These are phyloP conservation scores for Penelope pileata DNA, from an alignment of 2,113 vertebrate species.

Conservation along the genomic window DNA sequence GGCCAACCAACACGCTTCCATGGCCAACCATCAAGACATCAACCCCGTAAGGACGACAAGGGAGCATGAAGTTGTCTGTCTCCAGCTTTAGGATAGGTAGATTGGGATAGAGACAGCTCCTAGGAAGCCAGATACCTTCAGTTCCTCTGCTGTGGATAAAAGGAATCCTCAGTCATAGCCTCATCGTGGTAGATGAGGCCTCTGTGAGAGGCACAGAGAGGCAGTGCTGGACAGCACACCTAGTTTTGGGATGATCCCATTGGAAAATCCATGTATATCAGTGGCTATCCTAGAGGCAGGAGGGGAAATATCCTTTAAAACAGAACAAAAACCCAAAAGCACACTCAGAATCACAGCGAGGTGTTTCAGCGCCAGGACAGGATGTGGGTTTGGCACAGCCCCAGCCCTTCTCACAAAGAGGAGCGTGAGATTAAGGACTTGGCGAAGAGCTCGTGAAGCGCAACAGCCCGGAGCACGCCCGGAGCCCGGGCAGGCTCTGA, in stretches of 20 bases:
- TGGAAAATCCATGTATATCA: not conserved
- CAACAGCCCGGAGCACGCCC: not conserved
- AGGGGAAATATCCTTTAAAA: not conserved
- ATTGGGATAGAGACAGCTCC: not conserved
- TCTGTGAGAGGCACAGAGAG: not conserved
- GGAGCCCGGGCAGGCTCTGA: not conserved
- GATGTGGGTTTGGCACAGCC: not conserved
- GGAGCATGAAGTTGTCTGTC: not conserved
- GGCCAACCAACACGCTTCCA: not conserved
- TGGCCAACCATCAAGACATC: not conserved
- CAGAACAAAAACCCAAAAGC: not conserved
- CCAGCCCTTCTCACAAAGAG: not conserved
- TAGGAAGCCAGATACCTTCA: not conserved
- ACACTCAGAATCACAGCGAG: rapidly evolving
- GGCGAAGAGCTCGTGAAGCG: not conserved
- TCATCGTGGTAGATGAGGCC: not conserved
- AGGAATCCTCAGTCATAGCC: not conserved
- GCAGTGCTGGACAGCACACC: no score
- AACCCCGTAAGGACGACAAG: not conserved
- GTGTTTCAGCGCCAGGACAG: not conserved
- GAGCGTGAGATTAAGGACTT: not conserved
- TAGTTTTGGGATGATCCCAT: not conserved
- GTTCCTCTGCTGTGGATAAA: not conserved
- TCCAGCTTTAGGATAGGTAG: not conserved
- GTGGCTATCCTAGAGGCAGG: not conserved